Percentiles rank a stretch among this genome's conserved stretches.
These are phyloP conservation scores for Erythrocercus mccallii DNA, from an alignment of 2,113 vertebrate species.

Conservation along the genomic window DNA sequence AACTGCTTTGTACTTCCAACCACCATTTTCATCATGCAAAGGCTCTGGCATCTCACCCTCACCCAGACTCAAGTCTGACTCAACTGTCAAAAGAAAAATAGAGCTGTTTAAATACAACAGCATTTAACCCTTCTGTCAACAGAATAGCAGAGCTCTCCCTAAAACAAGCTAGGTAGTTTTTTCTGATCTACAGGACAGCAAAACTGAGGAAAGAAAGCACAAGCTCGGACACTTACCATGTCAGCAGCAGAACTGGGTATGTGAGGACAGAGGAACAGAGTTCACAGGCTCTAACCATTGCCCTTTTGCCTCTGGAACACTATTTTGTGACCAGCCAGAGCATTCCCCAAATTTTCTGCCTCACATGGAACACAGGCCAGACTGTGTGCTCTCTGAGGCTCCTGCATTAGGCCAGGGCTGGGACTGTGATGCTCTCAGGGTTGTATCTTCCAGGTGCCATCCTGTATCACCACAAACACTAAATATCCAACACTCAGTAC, in stretches of 20 bases:
- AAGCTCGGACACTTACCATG: rapidly evolving
- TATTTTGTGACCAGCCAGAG: neutral
- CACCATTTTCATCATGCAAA: neutral
- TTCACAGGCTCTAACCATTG: neutral
- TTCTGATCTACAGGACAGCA: neutral
- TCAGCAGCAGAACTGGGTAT: neutral
- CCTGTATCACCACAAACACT: neutral
- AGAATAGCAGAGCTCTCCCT: neutral
- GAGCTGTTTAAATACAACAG: neutral
- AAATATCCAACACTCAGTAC: neutral
- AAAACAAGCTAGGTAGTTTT: neutral
- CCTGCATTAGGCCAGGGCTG: neutral
- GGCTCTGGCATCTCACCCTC: neutral
- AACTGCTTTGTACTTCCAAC: neutral
- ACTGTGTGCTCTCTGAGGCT: neutral
- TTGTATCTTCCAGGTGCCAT: neutral
- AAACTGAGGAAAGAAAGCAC: neutral
- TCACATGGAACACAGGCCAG: neutral
- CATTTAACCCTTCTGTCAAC: neutral
- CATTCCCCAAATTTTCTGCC: neutral
- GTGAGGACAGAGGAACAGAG: neutral
- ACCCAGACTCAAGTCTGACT: neutral
- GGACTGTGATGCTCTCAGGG: neutral
- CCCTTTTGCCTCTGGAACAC: neutral
- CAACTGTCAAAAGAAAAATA: neutral